Conservation (phyloP, 2,113 vertebrate genomes). For the Apteryx owenii region DNA sequence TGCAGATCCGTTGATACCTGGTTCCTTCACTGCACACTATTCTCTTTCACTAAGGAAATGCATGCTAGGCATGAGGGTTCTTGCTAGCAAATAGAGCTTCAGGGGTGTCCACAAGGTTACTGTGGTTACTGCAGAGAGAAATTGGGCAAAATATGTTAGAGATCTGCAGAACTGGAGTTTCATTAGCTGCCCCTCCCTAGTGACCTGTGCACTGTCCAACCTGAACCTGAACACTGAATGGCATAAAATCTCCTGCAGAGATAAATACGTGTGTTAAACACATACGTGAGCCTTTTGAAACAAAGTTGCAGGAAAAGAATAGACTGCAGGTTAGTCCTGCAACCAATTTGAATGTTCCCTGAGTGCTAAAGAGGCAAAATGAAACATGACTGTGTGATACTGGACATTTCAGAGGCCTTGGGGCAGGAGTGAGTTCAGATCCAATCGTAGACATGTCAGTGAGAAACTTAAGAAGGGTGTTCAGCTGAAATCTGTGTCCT, state of each 20-base stretch:
- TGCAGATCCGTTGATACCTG: neutral
- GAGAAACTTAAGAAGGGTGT: neutral
- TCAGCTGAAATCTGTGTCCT: neutral
- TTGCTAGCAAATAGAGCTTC: rapidly evolving
- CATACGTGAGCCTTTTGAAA: neutral
- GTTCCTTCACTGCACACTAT: neutral
- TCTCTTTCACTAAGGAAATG: neutral
- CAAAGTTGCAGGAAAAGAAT: neutral
- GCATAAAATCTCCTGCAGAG: neutral
- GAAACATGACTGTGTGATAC: neutral
- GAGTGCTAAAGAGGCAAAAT: neutral
- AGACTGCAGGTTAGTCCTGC: neutral
- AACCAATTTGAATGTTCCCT: neutral
- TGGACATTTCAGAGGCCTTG: neutral
- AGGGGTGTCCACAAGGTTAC: neutral
- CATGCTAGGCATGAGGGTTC: neutral
- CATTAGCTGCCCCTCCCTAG: neutral
- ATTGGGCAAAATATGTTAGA: neutral
- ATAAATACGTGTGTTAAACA: neutral
- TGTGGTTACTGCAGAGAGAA: neutral
- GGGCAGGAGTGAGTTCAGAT: neutral
- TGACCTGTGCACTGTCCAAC: neutral
- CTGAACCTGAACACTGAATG: neutral
- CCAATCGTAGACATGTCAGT: neutral
- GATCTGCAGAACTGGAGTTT: neutral